Base-by-base conservation (phyloP, 2,888 invertebrate genomes). In the Agrotis ipsilon region DNA sequence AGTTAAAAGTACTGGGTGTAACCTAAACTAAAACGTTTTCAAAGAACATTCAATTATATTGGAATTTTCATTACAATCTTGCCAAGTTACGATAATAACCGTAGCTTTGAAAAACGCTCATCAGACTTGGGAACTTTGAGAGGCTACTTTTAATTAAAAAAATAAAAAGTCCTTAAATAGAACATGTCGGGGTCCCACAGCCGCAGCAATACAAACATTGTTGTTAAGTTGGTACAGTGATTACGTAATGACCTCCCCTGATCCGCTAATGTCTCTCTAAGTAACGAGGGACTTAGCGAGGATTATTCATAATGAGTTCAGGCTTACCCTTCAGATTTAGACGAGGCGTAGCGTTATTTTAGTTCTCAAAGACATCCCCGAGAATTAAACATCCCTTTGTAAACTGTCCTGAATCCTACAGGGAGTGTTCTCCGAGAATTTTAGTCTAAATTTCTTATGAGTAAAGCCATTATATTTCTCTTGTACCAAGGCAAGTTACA, bases 271-370 rank as follows among this genome's bases (percentile, higher is more conserved):
- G 80, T 84, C 60, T 58, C 68, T 67, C 76, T 67, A 69, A 82
- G 85, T 82, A 84, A 76, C 72, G 61, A 76, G 83, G 80, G 72
- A 67, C 60, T 80, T 70, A 57, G 11, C 46, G 51, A 46, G 81
- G 83, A 75, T 83, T 83, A 83, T 80, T 69, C 82, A 71, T 75
- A 83, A 83, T 76, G 85, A 82, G 68, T 71, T 45, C 83, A 68
- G 67, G 73, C 60, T 82, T 59, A 74, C 64, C 72, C 68, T 59
- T 52, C 66, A 64, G 61, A 39, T 66, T 72, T 63, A 75, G 63
- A 74, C 65, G n/a, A 49, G 59, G 59, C 73, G 61, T 63, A 49
- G 48, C 64, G 76, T 69, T 82, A 76, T 82, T 84, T 84, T 80
- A 80, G 62, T 73, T 45, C 27, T 32, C 59, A 48, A 58, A 73